A percentile compares a stretch with the other conserved stretches of the same genome.
These are phyloP conservation scores for Eudyptes chrysolophus DNA, from an alignment of 2,113 vertebrate genomes.

Conservation along the genomic window DNA sequence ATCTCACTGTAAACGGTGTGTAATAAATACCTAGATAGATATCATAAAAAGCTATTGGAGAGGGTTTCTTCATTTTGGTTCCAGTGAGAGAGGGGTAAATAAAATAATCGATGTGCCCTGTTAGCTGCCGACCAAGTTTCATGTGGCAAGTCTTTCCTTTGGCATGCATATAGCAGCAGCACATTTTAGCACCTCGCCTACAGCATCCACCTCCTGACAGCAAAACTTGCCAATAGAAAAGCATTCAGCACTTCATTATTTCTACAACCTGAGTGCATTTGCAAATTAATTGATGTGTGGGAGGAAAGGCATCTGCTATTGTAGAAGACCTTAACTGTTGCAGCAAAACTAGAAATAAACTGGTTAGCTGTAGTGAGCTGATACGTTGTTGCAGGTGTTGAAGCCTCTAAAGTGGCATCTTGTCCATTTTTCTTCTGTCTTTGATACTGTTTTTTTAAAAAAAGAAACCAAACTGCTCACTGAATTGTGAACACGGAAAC, in stretches of 20 bases:
- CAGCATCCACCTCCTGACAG: conserved; percentile 63
- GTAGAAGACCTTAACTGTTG: conserved; percentile 65
- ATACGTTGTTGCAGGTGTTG: conserved; percentile 38
- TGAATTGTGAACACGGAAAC: background rate
- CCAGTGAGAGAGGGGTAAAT: background rate
- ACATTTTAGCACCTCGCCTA: conserved; percentile 57
- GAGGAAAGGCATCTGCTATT: conserved; percentile 81
- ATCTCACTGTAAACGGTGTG: background rate
- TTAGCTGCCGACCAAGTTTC: background rate
- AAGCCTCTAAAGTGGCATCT: background rate
- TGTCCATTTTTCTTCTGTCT: background rate
- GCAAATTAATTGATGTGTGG: conserved; percentile 82
- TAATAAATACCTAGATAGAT: background rate
- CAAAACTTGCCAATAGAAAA: conserved; percentile 53
- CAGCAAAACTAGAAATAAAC: conserved; percentile 66
- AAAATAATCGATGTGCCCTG: background rate
- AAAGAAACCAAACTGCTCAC: background rate
- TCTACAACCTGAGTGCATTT: conserved; percentile 78
- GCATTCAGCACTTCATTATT: conserved; percentile 75
- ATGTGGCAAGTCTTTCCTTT: background rate
- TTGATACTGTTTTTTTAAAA: background rate
- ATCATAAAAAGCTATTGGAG: background rate
- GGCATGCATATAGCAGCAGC: background rate
- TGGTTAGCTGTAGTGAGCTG: conserved; percentile 50
- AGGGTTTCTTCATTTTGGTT: background rate